phyloP scores from a whole-genome alignment of 2,888 invertebrate genomes.

The Chloroclystis v-ata region DNA sequence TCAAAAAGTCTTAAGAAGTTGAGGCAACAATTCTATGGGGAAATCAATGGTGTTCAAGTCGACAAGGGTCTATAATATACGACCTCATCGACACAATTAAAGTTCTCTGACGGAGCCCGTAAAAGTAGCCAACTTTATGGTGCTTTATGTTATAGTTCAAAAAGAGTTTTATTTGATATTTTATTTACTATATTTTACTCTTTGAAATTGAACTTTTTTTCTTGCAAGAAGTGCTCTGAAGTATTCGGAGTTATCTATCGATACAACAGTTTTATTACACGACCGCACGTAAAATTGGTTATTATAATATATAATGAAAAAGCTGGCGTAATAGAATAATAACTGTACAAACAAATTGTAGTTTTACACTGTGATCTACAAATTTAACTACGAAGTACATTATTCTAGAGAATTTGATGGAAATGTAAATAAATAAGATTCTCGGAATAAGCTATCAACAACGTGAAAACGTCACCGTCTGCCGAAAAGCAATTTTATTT shows the following conservation, averaged over 20 bases:
- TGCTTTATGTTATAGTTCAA: slow-evolving; percentile 11
- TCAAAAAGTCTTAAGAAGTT: slow-evolving; percentile 27
- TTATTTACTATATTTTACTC: too few relatives aligned
- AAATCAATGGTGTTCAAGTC: slow-evolving; percentile 27
- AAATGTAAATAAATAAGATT: background rate
- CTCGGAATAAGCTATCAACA: background rate
- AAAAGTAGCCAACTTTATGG: slow-evolving; percentile 26
- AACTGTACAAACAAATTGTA: too few relatives aligned
- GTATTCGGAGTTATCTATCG: too few relatives aligned
- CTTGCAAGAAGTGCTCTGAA: too few relatives aligned
- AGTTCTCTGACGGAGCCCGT: slow-evolving; percentile 31
- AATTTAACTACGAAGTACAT: too few relatives aligned
- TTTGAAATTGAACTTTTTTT: too few relatives aligned
- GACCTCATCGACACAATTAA: slow-evolving; percentile 34
- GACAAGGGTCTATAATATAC: slow-evolving; percentile 29
- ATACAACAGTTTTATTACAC: too few relatives aligned
- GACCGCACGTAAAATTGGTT: too few relatives aligned
- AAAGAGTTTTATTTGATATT: background rate
- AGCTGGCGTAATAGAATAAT: too few relatives aligned
- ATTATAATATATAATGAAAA: too few relatives aligned
- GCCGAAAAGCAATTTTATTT: slow-evolving; percentile 36
- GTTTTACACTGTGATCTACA: too few relatives aligned
- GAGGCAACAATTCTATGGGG: slow-evolving; percentile 27
- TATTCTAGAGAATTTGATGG: too few relatives aligned
- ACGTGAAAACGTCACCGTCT: background rate